Conservation (phyloP, 2,888 invertebrate genomes). For the Lymantria dispar region DNA sequence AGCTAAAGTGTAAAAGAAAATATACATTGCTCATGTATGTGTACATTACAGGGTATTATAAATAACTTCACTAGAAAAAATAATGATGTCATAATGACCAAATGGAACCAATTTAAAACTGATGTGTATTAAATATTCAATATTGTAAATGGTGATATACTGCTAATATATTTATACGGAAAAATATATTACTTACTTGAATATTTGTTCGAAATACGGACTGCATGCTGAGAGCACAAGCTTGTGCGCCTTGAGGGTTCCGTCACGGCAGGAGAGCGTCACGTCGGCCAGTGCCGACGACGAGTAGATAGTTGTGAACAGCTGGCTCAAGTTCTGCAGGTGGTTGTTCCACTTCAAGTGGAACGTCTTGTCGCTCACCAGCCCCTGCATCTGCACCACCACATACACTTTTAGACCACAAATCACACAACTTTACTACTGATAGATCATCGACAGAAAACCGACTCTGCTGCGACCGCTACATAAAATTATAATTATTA, state of each 20-base stretch:
- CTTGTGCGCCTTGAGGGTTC: constrained; percentile 87
- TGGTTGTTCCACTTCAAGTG: constrained; percentile 89
- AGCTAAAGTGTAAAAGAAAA: constrained; percentile 31
- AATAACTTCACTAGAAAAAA: constrained; percentile 65
- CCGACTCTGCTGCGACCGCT: constrained; percentile 77
- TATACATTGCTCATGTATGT: constrained; percentile 48
- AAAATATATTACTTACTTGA: constrained; percentile 72
- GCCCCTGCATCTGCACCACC: constrained; percentile 80
- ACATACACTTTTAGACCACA: constrained; percentile 68
- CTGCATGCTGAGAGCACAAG: constrained; percentile 89
- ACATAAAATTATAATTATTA: constrained; percentile 83
- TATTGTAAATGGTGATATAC: background rate
- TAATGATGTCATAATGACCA: constrained; percentile 69
- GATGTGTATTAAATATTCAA: constrained; percentile 12
- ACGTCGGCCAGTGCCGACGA: constrained; percentile 87
- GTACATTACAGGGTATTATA: constrained; percentile 52
- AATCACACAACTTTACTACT: constrained; percentile 68
- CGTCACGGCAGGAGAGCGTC: constrained; percentile 87
- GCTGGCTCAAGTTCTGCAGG: constrained; percentile 86
- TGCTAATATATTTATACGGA: constrained; percentile 15
- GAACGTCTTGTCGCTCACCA: constrained; percentile 85
- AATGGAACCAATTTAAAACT: constrained; percentile 50
- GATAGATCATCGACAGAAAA: constrained; percentile 75
- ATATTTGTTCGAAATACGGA: constrained; percentile 89
- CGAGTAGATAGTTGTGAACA: constrained; percentile 86